phyloP scores from a whole-genome alignment of 2,888 invertebrate species.

The Argyresthia goedartella region DNA sequence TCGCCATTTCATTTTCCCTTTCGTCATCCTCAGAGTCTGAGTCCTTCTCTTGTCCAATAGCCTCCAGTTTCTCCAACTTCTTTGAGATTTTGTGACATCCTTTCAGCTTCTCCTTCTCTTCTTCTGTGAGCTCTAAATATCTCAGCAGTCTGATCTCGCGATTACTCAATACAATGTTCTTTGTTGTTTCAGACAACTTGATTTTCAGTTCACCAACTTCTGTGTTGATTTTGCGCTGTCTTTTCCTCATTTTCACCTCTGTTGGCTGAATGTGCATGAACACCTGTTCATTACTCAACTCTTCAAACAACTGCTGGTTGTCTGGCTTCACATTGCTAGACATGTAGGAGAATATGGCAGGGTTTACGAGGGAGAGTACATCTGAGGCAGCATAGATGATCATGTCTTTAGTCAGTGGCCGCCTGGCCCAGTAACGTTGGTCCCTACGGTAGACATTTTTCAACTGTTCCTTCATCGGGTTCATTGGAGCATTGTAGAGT shows the following conservation, averaged over 20 bases:
- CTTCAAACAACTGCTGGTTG: constrained; percentile 79
- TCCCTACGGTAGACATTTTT: constrained; percentile 88
- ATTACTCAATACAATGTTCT: constrained; percentile 91
- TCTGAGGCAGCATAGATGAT: constrained; percentile 92
- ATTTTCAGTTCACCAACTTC: constrained; percentile 89
- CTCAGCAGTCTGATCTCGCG: constrained; percentile 90
- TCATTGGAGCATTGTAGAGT: constrained; percentile 87
- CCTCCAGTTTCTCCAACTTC: constrained; percentile 91
- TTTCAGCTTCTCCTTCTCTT: constrained; percentile 92
- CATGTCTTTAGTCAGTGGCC: constrained; percentile 92
- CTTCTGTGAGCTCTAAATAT: constrained; percentile 91
- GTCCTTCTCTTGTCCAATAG: constrained; percentile 80
- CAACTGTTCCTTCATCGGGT: constrained; percentile 91
- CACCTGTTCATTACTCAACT: constrained; percentile 90
- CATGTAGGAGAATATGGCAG: constrained; percentile 81
- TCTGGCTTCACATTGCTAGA: constrained; percentile 78
- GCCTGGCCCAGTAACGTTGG: constrained; percentile 89
- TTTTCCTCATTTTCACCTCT: constrained; percentile 88
- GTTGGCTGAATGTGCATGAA: constrained; percentile 87
- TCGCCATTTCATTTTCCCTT: constrained; percentile 82
- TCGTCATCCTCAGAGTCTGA: constrained; percentile 82
- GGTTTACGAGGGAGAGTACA: constrained; percentile 88
- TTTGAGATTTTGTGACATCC: constrained; percentile 93
- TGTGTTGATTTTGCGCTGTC: constrained; percentile 91
- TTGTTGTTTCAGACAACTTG: constrained; percentile 84